Evolutionary conservation across 1,140 invertebrate species (phyloP).

Genomic region (Eueides isabella): DNA sequence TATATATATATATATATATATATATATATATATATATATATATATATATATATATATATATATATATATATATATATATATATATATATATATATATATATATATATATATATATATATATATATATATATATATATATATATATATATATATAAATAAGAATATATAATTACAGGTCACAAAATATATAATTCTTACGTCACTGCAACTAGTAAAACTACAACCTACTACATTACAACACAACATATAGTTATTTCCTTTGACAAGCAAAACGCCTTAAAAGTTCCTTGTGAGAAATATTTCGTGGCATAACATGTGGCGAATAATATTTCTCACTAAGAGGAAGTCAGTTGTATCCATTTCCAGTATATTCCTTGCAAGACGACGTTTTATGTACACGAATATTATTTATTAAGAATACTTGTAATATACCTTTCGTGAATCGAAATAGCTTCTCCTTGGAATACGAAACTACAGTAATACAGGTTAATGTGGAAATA

Average conservation of each 20-base stretch:
- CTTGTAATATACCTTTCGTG: slow-evolving; percentile 19
- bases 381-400: slow-evolving; percentile 27
- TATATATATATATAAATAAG: too few species aligned
- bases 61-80: too few species aligned
- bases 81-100: too few species aligned
- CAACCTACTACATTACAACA: not conserved
- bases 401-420: slow-evolving; percentile 34
- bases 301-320: slow-evolving; percentile 41
- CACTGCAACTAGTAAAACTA: not conserved
- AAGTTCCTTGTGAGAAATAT: slow-evolving; percentile 39
- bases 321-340: slow-evolving; percentile 37
- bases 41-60: too few species aligned
- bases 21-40: too few species aligned
- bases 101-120: too few species aligned
- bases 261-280: slow-evolving; percentile 20
- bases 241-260: not conserved
- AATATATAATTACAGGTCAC: too few species aligned
- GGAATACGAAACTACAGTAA: slow-evolving; percentile 24
- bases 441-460: slow-evolving; percentile 13
- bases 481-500: slow-evolving; percentile 7
- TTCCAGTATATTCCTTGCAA: slow-evolving; percentile 29
- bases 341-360: slow-evolving; percentile 38
- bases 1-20: too few species aligned
- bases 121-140: too few species aligned
- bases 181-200: not conserved